Evolutionary conservation across 2,797 vertebrate genomes (phyloP).

Genomic region (Schizopygopsis pylzovi): DNA sequence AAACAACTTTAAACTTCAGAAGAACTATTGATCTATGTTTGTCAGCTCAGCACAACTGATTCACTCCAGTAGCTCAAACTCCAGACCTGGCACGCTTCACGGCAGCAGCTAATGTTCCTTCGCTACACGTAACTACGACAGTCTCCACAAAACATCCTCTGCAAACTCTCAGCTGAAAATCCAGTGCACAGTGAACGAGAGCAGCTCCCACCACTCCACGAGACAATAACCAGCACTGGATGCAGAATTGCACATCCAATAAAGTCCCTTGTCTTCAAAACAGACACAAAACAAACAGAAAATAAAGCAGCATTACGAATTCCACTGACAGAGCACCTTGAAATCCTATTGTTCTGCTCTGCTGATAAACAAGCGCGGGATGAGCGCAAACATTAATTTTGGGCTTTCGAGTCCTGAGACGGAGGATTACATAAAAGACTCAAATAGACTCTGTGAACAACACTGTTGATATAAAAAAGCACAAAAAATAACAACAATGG

Average conservation of each 20-base stretch:
- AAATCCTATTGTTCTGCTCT: conserved; percentile 53
- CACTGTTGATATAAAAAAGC: conserved; percentile 25
- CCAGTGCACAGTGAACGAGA: conserved; percentile 5
- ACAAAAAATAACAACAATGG: conserved; percentile 24
- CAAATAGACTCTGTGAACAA: conserved; percentile 45
- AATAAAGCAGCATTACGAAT: conserved; percentile 32
- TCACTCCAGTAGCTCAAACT: neutral
- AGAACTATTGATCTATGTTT: neutral
- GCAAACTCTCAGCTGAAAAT: neutral
- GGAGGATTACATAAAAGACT: conserved; percentile 55
- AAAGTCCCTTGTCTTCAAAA: conserved; percentile 35
- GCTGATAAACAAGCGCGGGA: conserved; percentile 49
- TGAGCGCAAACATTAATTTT: conserved; percentile 55
- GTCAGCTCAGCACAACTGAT: neutral
- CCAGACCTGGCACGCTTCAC: neutral
- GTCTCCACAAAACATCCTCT: neutral
- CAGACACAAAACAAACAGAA: conserved; percentile 41
- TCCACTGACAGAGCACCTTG: conserved; percentile 43
- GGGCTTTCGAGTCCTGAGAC: conserved; percentile 43
- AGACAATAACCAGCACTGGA: conserved; percentile 32
- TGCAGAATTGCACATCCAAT: conserved; percentile 42
- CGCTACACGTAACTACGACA: neutral
- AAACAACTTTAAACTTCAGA: neutral
- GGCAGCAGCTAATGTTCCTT: conserved; percentile 24
- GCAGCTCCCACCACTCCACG: conserved; percentile 16